A percentile compares a stretch with the other conserved stretches of the same genome.
Conservation (phyloP, 1,140 invertebrate species). For the Caenorhabditis briggsae region DNA sequence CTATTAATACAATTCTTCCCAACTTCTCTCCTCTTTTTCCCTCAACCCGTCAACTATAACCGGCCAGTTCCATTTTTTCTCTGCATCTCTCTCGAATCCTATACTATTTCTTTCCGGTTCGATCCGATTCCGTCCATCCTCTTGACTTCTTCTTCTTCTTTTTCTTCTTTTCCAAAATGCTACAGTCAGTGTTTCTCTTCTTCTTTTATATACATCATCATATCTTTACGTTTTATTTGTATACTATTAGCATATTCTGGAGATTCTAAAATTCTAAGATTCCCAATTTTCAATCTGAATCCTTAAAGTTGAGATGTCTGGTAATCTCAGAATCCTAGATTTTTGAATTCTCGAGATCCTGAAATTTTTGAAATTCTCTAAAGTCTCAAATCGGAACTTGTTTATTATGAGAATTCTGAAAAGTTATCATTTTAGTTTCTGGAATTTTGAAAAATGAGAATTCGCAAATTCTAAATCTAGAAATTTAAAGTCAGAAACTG, state of each 20-base stretch:
- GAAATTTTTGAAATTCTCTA: no score
- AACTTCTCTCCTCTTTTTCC: neutral
- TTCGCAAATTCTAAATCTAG: no score
- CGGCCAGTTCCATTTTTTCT: neutral
- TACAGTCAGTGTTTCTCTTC: neutral
- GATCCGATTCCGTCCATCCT: neutral
- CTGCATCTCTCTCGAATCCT: neutral
- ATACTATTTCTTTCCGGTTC: slow-evolving; percentile 28
- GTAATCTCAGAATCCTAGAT: no score
- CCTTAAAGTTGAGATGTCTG: no score
- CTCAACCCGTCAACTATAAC: neutral
- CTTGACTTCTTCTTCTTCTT: slow-evolving; percentile 31
- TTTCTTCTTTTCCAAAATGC: slow-evolving; percentile 11
- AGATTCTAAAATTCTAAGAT: neutral
- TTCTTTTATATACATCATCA: neutral
- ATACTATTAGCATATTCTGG: neutral
- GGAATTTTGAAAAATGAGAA: no score
- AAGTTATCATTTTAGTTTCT: no score
- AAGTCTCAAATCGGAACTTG: no score
- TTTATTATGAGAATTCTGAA: no score
- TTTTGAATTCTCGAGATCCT: no score
- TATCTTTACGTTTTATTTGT: neutral
- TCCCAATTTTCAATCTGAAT: no score
- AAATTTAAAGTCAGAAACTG: no score
- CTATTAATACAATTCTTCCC: neutral